Evolutionary conservation across 2,113 vertebrate genomes (phyloP).

Genomic region (Spheniscus mendiculus): DNA sequence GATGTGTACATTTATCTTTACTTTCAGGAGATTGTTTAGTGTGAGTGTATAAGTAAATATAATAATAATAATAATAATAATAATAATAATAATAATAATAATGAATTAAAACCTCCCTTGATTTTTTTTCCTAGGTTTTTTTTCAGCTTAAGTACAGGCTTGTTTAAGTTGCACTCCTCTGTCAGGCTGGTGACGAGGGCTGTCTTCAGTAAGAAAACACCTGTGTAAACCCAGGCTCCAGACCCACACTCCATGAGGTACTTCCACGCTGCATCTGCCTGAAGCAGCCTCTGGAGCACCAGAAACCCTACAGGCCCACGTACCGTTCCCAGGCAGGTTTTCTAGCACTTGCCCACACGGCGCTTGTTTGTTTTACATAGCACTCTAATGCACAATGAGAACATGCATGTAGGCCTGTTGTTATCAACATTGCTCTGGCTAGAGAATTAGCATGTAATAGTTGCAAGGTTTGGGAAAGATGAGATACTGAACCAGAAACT

Average conservation of each 20-base stretch:
- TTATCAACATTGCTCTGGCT: not conserved
- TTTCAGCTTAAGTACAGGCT: not conserved
- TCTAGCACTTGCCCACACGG: not conserved
- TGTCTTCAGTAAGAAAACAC: not conserved
- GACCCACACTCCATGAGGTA: not conserved
- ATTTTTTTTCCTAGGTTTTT: not conserved
- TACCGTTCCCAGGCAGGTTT: not conserved
- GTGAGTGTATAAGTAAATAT: not conserved
- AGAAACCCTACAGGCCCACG: not conserved
- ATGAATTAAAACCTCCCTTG: not conserved
- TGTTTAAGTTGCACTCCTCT: not conserved
- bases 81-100: not conserved
- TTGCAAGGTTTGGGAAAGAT: not conserved
- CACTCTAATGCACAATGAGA: rapidly evolving
- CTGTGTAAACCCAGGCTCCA: not conserved
- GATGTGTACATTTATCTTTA: not conserved
- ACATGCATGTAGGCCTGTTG: not conserved
- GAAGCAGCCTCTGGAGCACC: not conserved
- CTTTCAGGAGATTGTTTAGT: not conserved
- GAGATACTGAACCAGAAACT: not conserved
- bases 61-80: not conserved
- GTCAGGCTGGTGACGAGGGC: not conserved
- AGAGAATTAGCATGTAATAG: not conserved
- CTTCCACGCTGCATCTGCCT: not conserved
- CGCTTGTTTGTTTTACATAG: not conserved